Percentiles rank a stretch among this genome's conserved stretches.
These are phyloP conservation scores for Calidris pugnax DNA, from an alignment of 2,113 vertebrate species.

Conservation along the genomic window DNA sequence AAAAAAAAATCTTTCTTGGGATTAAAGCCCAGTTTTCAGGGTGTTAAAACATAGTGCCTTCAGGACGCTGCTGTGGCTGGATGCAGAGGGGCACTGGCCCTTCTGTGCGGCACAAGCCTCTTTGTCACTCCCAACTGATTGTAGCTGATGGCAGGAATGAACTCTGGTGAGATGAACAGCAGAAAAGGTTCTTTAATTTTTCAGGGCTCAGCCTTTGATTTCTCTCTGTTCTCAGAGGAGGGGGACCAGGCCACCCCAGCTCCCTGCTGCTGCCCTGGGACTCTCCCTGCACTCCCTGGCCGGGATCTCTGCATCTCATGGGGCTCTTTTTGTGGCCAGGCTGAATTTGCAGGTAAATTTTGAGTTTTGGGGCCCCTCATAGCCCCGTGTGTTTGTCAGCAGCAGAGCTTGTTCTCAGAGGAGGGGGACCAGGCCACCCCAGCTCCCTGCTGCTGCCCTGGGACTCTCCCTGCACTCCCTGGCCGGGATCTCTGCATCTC, in stretches of 20 bases:
- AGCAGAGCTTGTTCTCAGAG: not conserved
- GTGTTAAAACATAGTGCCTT: fast-evolving
- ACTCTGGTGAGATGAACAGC: not conserved
- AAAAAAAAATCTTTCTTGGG: not conserved
- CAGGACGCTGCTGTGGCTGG: fast-evolving
- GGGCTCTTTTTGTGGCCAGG: not conserved
- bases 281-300: not conserved
- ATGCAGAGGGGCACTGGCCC: too few relatives aligned
- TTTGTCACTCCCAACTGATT: too few relatives aligned
- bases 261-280: not conserved
- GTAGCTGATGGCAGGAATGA: not conserved
- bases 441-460: not conserved
- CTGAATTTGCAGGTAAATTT: not conserved
- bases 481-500: not conserved
- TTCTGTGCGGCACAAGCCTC: too few relatives aligned
- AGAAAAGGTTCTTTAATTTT: not conserved
- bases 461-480: not conserved
- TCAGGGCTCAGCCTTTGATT: not conserved
- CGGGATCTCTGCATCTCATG: not conserved
- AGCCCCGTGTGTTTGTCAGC: not conserved
- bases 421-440: not conserved
- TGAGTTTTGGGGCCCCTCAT: fast-evolving
- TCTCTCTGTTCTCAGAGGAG: too few relatives aligned
- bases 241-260: not conserved
- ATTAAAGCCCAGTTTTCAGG: not conserved